Evolutionary conservation across 2,888 invertebrate species (phyloP), one percentile per base, ranked within the genome.

Genomic region (Globia sparganii): DNA sequence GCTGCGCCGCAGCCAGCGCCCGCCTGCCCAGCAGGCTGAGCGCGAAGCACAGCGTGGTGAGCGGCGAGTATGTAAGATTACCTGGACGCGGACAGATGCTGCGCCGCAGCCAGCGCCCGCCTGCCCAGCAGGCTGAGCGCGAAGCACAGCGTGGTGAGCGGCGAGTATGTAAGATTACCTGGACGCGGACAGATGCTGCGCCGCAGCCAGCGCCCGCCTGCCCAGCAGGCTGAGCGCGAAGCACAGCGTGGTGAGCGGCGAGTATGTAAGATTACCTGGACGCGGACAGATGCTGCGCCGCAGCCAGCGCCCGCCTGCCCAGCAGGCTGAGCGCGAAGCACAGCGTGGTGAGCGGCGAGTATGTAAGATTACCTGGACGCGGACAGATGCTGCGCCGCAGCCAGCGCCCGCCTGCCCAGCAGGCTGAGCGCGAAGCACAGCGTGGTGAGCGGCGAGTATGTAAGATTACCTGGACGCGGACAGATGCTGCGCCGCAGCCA

Each of bases 161-260:
- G 71, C 37, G 37, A 0, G 37, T 37, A 37, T 37, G 40, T 40
- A 13, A 13, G 40, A 2, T 40, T 40, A 40, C 40, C 40, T 40
- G 13, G 40, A 37, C 37, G 37, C 37, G 9, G 37, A 37, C 37
- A 37, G 37, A 37, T 37, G 37, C 37, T 37, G 37, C 37, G 37
- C 37, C 8, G 43, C 43, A 3, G 43, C 43, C 13, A 43, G 43
- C 43, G 43, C 43, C 34, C 58, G 58, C 18, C 15, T 28, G 58
- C 28, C 28, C 28, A 5, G 56, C 13, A 15, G 99, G 99, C 74
- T 73, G 68, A 34, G 56, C 67, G 31, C 31, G 37, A 62, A 53
- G 49, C 99, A 99, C 46, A 99, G 97, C 1, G 99, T 98, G 25
- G 99, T 98, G 79, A 99, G 97, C 62, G 97, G 71, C 34, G 37